Conservation (phyloP, 2,888 invertebrate genomes). For the Agonopterix subpropinquella region DNA sequence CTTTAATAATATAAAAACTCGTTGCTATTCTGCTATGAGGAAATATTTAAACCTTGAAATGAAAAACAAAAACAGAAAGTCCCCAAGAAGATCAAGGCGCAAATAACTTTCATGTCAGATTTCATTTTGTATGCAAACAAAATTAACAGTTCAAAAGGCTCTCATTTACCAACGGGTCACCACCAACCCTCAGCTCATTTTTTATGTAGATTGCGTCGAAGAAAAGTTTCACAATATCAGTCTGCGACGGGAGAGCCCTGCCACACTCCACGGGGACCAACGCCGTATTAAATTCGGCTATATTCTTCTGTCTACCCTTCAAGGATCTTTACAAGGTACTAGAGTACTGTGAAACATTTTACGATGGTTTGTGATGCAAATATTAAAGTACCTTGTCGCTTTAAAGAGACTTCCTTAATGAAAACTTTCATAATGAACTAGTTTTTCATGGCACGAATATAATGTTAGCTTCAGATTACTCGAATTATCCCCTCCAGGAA, state of each 20-base stretch:
- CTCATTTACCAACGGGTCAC: constrained; percentile 70
- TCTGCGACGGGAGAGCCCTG: constrained; percentile 46
- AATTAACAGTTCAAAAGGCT: constrained; percentile 71
- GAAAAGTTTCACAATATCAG: constrained; percentile 73
- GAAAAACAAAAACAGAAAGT: constrained; percentile 24
- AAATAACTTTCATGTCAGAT: constrained; percentile 63
- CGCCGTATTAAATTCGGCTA: constrained; percentile 56
- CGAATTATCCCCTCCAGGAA: too few relatives aligned
- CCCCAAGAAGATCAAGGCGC: constrained; percentile 41
- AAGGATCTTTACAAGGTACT: constrained; percentile 43
- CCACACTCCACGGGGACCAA: constrained; percentile 41
- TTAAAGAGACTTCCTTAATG: too few relatives aligned
- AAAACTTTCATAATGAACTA: too few relatives aligned
- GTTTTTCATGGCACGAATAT: too few relatives aligned
- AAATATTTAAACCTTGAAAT: constrained; percentile 9
- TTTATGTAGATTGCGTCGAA: constrained; percentile 72
- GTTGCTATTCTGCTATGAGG: too few relatives aligned
- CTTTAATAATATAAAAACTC: too few relatives aligned
- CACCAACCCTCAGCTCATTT: constrained; percentile 65
- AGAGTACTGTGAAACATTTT: constrained; percentile 19
- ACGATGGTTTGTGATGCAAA: constrained; percentile 2
- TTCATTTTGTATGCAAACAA: constrained; percentile 70
- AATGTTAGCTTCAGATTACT: too few relatives aligned
- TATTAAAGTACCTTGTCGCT: constrained; percentile 3
- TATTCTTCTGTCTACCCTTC: constrained; percentile 45